These are phyloP conservation scores for Typhlichthys subterraneus DNA, from an alignment of 2,797 vertebrate species.

Conservation along the genomic window DNA sequence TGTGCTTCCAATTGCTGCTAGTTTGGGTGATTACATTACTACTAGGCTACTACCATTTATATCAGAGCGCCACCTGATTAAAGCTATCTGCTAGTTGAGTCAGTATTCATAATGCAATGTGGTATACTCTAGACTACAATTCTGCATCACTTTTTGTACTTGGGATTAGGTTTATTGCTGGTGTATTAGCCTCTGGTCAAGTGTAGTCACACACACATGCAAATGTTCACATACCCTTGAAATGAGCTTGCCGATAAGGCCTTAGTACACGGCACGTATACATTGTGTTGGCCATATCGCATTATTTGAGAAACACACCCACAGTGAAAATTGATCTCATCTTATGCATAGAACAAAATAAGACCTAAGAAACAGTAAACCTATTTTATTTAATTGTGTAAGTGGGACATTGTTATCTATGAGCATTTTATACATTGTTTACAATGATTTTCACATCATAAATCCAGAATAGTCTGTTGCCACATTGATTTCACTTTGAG, in stretches of 20 bases:
- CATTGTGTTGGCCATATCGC: conserved; percentile 11
- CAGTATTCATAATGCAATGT: neutral
- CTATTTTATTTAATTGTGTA: conserved; percentile 7
- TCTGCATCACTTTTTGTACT: neutral
- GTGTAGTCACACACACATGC: conserved; percentile 34
- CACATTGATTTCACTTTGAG: conserved; percentile 48
- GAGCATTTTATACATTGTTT: conserved; percentile 10
- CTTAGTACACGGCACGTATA: neutral
- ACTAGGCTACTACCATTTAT: no score
- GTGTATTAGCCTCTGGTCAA: conserved; percentile 19
- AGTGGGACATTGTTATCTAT: neutral
- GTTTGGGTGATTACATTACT: neutral
- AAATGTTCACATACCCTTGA: conserved; percentile 65
- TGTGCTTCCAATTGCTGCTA: neutral
- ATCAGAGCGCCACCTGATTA: no score
- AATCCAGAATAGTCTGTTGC: neutral
- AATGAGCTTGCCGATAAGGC: conserved; percentile 38
- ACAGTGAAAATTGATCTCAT: neutral
- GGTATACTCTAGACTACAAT: neutral
- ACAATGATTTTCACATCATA: conserved; percentile 7
- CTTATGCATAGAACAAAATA: neutral
- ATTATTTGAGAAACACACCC: conserved; percentile 1
- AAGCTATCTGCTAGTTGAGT: no score
- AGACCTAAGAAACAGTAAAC: neutral
- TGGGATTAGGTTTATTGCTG: conserved; percentile 8